Evolutionary conservation across 2,113 vertebrate genomes (phyloP), one percentile per base, ranked within the genome.

Genomic region (Neogobius melanostomus): DNA sequence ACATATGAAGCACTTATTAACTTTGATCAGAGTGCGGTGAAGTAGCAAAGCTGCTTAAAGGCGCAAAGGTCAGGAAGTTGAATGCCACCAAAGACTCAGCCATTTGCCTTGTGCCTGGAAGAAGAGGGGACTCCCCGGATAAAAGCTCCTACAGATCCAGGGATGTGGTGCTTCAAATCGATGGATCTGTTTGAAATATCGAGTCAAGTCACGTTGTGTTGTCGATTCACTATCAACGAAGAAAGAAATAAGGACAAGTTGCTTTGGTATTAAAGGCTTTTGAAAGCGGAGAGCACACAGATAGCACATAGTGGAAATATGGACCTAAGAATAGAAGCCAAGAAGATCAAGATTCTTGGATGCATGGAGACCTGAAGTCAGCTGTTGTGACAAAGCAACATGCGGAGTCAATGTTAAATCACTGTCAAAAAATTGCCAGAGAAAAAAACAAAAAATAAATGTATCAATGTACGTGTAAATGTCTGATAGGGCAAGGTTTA

Each of bases 11-110:
- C 91, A 88, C 91, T 93, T 93, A 94, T 93, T 93, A 94, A 92
- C 90, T 92, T 91, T 91, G 93, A 93, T 92, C 91, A 88, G 90
- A 92, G 89, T 90, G 91, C 91, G 87, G 88, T 89, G 89, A 90
- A 93, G 90, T 85, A 91, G 92, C 87, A 93, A 94, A 94, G 92
- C 92, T 66, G 92, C 93, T 93, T 93, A 93, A 91, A 93, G 90
- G 91, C 91, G 88, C 90, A 92, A 91, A 93, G 92, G 93, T 94
- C 93, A 93, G 80, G 82, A 88, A 89, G 89, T 92, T 90, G 90
- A 92, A 92, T 87, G 88, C 87, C 89, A 89, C 86, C 86, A 90
- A 88, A 90, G 89, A 90, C 87, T 90, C 75, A 85, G 77, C 82
- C 90, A 83, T 90, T 90, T 90, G 87, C 85, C 87, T 85, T 90